Percentiles rank a stretch among this genome's conserved stretches.
phyloP scores from a whole-genome alignment of 2,888 invertebrate species.

The Melieria omissa region DNA sequence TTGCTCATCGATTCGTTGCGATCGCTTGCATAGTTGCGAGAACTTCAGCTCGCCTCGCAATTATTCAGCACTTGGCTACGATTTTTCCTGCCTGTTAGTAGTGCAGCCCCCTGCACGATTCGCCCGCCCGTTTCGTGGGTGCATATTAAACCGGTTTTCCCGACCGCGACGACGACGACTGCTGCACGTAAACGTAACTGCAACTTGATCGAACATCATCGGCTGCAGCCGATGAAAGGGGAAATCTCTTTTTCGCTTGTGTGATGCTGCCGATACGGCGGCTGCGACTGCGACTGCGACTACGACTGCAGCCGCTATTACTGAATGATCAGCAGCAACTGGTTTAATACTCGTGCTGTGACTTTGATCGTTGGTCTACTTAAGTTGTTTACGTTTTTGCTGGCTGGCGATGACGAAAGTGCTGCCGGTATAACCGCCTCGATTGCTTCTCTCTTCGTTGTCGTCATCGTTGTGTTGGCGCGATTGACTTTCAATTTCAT shows the following conservation, averaged over 20 bases:
- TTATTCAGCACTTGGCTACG: not conserved
- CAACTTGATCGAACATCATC: too few relatives aligned
- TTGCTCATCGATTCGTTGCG: too few relatives aligned
- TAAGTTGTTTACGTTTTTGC: not conserved
- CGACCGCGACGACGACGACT: constrained; percentile 23
- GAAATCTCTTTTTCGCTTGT: constrained; percentile 15
- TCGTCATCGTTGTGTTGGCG: too few relatives aligned
- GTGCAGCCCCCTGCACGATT: constrained; percentile 16
- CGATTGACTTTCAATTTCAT: constrained; percentile 30
- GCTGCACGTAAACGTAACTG: too few relatives aligned
- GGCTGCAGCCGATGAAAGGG: constrained; percentile 12
- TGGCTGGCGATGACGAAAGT: constrained; percentile 26
- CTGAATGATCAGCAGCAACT: constrained; percentile 26
- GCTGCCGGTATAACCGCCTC: not conserved
- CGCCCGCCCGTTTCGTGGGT: too few relatives aligned
- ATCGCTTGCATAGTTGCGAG: too few relatives aligned
- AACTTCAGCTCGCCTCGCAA: too few relatives aligned
- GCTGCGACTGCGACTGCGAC: not conserved
- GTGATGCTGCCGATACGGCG: constrained; percentile 17
- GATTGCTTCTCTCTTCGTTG: not conserved
- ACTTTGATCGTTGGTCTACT: constrained; percentile 23
- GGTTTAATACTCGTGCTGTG: constrained; percentile 17
- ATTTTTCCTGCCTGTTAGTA: constrained; percentile 13
- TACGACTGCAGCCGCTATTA: constrained; percentile 3
- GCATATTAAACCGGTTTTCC: too few relatives aligned